Conservation (phyloP, 2,888 invertebrate genomes). For the Megastigmus dorsalis region DNA sequence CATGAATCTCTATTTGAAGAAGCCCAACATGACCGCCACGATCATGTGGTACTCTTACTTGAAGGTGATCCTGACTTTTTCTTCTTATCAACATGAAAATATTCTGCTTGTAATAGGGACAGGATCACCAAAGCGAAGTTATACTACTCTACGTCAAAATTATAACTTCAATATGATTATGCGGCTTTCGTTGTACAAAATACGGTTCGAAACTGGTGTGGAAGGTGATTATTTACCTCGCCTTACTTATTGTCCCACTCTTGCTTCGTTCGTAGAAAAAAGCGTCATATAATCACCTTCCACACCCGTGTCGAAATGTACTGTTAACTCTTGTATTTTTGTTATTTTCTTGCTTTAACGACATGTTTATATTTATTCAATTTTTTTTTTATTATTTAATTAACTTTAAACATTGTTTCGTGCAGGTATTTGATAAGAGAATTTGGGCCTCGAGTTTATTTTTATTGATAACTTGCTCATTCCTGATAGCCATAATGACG, state of each 20-base stretch:
- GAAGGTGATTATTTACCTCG: no score
- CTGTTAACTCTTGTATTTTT: no score
- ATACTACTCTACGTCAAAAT: no score
- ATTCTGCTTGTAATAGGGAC: no score
- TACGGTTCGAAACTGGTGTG: no score
- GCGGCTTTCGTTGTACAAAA: no score
- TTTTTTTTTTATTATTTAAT: background rate
- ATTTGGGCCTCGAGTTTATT: slow-evolving; percentile 17
- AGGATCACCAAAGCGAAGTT: no score
- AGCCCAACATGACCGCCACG: slow-evolving; percentile 46
- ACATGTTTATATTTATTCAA: background rate
- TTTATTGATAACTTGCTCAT: slow-evolving; percentile 3
- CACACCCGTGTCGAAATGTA: no score
- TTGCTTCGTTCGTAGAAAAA: no score
- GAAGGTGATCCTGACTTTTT: slow-evolving; percentile 55
- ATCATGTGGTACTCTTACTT: slow-evolving; percentile 65
- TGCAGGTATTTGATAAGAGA: slow-evolving; percentile 34
- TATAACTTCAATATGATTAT: no score
- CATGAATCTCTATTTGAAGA: slow-evolving; percentile 60
- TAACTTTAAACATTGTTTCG: background rate
- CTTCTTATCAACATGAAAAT: background rate
- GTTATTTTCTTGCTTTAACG: background rate
- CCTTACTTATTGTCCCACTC: no score
- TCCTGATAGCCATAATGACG: slow-evolving; percentile 33
- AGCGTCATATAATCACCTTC: no score